Percentiles rank a stretch among this genome's conserved stretches.
Conservation (phyloP, 37 sponge, comb jelly and placozoan species). For the Tethya wilhelma region DNA sequence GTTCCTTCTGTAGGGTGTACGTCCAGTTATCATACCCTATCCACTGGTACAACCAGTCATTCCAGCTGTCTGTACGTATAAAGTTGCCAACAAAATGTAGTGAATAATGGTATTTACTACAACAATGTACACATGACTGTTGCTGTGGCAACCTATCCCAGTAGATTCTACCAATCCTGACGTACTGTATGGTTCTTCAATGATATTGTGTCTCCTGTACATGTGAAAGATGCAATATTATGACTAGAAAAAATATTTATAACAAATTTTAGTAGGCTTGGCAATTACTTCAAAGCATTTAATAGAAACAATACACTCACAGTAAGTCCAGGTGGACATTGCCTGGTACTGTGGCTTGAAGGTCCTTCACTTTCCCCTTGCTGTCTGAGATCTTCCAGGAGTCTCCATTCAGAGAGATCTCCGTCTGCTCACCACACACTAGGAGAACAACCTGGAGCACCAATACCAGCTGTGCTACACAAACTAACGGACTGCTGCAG, state of each 20-base stretch:
- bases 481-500: too few relatives aligned
- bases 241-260: neutral
- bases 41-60: slow-evolving; percentile 73
- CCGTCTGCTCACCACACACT: slow-evolving; percentile 36
- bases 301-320: slow-evolving; percentile 19
- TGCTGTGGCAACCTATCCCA: neutral
- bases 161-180: neutral
- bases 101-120: neutral
- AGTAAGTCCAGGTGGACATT: slow-evolving; percentile 80
- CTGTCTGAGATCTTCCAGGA: slow-evolving; percentile 49
- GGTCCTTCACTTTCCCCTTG: slow-evolving; percentile 28
- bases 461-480: too few relatives aligned
- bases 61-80: slow-evolving; percentile 62
- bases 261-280: neutral
- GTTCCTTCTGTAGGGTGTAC: neutral
- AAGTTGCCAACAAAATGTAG: neutral
- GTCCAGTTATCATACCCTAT: slow-evolving; percentile 75
- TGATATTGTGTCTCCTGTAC: slow-evolving; percentile 57
- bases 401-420: slow-evolving; percentile 50
- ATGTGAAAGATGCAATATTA: slow-evolving; percentile 26
- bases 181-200: slow-evolving; percentile 87
- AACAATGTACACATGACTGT: neutral
- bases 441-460: too few relatives aligned
- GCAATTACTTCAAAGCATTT: neutral
- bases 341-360: slow-evolving; percentile 78